Evolutionary conservation across 2,888 invertebrate genomes (phyloP), one percentile per base, ranked within the genome.

Genomic region (Selenia dentaria): DNA sequence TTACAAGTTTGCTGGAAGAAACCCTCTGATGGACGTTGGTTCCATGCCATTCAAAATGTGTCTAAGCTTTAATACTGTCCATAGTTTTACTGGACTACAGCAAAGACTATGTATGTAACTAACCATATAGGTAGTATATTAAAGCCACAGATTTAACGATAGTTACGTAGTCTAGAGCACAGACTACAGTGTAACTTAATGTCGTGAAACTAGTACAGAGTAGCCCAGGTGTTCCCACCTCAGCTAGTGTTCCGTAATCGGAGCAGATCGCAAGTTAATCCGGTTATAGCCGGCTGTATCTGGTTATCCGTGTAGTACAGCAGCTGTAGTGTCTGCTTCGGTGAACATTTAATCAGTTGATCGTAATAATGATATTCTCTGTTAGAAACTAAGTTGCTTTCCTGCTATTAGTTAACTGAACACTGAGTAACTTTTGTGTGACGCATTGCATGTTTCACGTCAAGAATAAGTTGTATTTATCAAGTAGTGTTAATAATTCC

Each of bases 231-330:
- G 39, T 35, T 35, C 38, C n/a, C 37, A 14, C 13, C 26, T 6
- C 20, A 12, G 20, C 6, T 33, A 29, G 13, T 34, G 45, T 35
- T 31, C 39, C 29, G 39, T 35, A 39, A 39, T 45, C 35, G 34
- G 29, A 6, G 16, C 27, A 20, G 45, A 45, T 45, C 45, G 34
- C 45, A 35, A 45, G 39, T 45, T 39, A 45, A 45, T 45, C 45
- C 26, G 16, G 39, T 38, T 45, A 28, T 13, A 29, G 22, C 22
- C 8, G 22, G 22, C 8, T 22, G 8, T 22, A 25, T 42, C 42
- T 22, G 12, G 42, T 24, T 29, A 31, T 2, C n/a, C 26, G 22
- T 5, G 25, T 3, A 13, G 11, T 24, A 12, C 20, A n/a, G 32
- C 32, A 3, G 28, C n/a, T 16, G 31, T 16, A 1, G 13, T 14